Conservation (phyloP, 2,113 vertebrate species). For the Osmerus mordax region DNA sequence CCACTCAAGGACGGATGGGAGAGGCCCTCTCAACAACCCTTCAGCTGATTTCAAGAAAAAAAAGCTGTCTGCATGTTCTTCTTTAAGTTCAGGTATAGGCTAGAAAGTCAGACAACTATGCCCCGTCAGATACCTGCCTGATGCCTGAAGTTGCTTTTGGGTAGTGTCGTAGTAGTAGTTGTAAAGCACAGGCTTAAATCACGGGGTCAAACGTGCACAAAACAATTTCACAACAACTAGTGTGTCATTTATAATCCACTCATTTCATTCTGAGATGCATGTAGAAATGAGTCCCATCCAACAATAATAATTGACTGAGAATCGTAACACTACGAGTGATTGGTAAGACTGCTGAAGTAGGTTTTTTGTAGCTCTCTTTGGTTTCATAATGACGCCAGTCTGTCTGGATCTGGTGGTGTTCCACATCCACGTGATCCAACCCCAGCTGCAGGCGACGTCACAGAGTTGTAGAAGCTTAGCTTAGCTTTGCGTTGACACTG, state of each 20-base stretch:
- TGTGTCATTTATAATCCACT: too few species aligned
- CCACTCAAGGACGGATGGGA: constrained; percentile 16
- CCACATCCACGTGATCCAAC: constrained; percentile 12
- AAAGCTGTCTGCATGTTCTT: background rate
- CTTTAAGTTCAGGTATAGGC: background rate
- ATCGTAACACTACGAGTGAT: background rate
- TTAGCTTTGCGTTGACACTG: background rate
- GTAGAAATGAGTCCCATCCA: background rate
- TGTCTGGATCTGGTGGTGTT: constrained; percentile 1
- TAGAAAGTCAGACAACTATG: background rate
- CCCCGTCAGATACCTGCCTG: background rate
- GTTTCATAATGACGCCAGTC: background rate
- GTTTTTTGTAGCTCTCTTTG: background rate
- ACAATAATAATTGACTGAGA: background rate
- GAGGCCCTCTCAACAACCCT: background rate
- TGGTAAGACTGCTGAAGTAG: background rate
- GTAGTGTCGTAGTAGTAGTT: too few species aligned
- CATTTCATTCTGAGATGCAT: background rate
- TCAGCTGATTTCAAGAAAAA: background rate
- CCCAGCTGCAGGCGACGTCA: background rate
- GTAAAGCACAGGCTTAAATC: too few species aligned
- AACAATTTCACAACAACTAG: too few species aligned
- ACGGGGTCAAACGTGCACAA: too few species aligned
- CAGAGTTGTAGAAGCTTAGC: constrained; percentile 7
- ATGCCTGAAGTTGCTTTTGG: too few species aligned